These are phyloP conservation scores for Vultur gryphus DNA, from an alignment of 2,797 vertebrate genomes.

Conservation along the genomic window DNA sequence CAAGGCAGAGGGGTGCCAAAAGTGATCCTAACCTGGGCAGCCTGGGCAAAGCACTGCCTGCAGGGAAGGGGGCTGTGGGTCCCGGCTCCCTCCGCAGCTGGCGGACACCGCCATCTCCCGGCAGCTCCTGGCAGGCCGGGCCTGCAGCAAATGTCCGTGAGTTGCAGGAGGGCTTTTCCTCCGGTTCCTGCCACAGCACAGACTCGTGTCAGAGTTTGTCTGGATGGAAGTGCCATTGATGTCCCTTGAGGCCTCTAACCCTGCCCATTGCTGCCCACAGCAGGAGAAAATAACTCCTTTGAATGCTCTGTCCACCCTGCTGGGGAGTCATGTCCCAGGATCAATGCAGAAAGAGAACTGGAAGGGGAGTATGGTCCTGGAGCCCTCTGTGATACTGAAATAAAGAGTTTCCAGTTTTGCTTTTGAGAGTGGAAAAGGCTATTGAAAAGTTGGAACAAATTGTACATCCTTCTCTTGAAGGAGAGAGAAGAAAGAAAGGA, in stretches of 20 bases:
- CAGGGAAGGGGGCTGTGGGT: background rate
- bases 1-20: background rate
- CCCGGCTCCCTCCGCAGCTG: background rate
- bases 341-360: background rate
- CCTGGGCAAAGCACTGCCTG: background rate
- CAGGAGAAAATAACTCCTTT: background rate
- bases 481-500: background rate
- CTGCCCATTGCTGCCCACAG: background rate
- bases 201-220: background rate
- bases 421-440: background rate
- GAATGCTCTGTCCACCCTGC: background rate
- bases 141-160: background rate
- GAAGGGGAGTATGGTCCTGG: background rate
- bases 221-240: background rate
- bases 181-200: background rate
- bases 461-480: background rate
- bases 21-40: background rate
- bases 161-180: background rate
- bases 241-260: background rate
- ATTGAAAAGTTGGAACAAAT: background rate
- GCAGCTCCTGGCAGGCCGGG: background rate
- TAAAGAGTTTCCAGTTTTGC: background rate
- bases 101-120: slow-evolving; percentile 38
- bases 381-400: background rate
- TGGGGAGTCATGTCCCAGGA: background rate